These are phyloP conservation scores for Ptychadena robeensis DNA, from an alignment of 2,797 vertebrate genomes.

Conservation along the genomic window DNA sequence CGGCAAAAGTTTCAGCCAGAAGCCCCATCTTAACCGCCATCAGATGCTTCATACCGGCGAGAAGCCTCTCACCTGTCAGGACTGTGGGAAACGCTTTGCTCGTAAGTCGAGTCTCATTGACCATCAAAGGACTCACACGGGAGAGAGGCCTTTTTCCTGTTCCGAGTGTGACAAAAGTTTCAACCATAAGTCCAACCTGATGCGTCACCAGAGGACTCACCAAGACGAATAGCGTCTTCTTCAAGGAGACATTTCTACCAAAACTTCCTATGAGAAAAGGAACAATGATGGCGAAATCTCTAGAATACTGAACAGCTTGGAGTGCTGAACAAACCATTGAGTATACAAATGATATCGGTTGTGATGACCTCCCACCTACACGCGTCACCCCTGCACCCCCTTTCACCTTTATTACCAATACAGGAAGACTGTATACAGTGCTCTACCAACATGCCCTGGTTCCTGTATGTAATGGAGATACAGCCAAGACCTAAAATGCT, in stretches of 20 bases:
- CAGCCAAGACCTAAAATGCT: too few relatives aligned
- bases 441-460: too few relatives aligned
- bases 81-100: slow-evolving; percentile 79
- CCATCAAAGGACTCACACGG: slow-evolving; percentile 78
- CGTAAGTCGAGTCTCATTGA: slow-evolving; percentile 78
- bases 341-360: too few relatives aligned
- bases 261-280: too few relatives aligned
- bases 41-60: slow-evolving; percentile 75
- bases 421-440: too few relatives aligned
- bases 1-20: not conserved
- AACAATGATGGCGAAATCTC: too few relatives aligned
- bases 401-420: too few relatives aligned
- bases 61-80: slow-evolving; percentile 72
- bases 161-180: slow-evolving; percentile 74
- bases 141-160: slow-evolving; percentile 74
- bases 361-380: too few relatives aligned
- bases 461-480: too few relatives aligned
- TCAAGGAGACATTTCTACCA: slow-evolving; percentile 19
- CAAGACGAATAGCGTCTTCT: not conserved
- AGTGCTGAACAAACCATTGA: too few relatives aligned
- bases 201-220: slow-evolving; percentile 76
- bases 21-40: slow-evolving; percentile 64
- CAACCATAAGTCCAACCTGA: slow-evolving; percentile 75
- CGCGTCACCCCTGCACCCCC: too few relatives aligned
- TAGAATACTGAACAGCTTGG: too few relatives aligned